Percentiles rank a stretch among this genome's conserved stretches.
Evolutionary conservation across 2,797 vertebrate genomes (phyloP).

Genomic region (Semaprochilodus insignis): DNA sequence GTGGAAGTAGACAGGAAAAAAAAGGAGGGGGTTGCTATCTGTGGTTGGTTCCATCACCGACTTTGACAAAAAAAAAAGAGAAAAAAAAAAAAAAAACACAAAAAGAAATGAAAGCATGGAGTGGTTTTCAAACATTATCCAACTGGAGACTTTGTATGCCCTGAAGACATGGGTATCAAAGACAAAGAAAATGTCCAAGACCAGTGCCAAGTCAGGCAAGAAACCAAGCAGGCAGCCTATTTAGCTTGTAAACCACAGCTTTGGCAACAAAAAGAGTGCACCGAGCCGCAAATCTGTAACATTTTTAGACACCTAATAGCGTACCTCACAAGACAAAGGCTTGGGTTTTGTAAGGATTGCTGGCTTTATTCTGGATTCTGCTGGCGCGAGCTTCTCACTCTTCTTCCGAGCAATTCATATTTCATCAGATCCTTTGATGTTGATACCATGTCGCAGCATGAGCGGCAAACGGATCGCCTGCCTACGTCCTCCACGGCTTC

Average conservation of each 20-base stretch:
- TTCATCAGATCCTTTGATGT: conserved; percentile 36
- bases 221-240: conserved; percentile 52
- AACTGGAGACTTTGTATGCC: conserved; percentile 18
- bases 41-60: conserved; percentile 59
- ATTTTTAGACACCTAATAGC: conserved; percentile 20
- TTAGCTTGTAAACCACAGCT: conserved; percentile 17
- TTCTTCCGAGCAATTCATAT: conserved; percentile 35
- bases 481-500: conserved; percentile 26
- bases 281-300: background rate
- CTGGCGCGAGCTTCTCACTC: background rate
- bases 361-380: background rate
- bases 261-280: conserved; percentile 14
- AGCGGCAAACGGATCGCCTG: conserved; percentile 22
- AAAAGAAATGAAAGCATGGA: conserved; percentile 1
- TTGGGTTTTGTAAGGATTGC: conserved; percentile 9
- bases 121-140: conserved; percentile 20
- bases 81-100: background rate
- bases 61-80: background rate
- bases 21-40: conserved; percentile 32
- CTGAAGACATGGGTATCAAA: conserved; percentile 38
- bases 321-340: background rate
- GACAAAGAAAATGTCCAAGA: conserved; percentile 33
- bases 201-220: conserved; percentile 45
- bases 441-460: conserved; percentile 35
- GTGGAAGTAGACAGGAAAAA: conserved; percentile 39